A percentile compares a stretch with the other conserved stretches of the same genome.
phyloP scores from a whole-genome alignment of 2,113 vertebrate species.

The Dasyprocta punctata region DNA sequence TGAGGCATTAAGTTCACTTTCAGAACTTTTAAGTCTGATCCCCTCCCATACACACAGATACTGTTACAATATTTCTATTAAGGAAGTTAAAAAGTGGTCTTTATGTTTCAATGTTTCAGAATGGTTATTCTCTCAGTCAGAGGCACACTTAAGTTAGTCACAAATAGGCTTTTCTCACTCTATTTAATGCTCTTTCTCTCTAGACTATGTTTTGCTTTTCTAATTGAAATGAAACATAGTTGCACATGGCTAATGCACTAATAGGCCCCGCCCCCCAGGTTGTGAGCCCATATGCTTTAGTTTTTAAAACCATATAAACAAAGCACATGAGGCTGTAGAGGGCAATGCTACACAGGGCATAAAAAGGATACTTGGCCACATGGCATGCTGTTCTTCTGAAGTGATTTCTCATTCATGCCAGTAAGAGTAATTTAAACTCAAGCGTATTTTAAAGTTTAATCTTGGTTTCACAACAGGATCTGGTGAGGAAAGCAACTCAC shows the following conservation, averaged over 20 bases:
- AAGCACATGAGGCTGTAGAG: background rate
- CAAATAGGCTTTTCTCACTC: background rate
- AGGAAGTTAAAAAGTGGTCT: background rate
- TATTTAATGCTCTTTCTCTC: background rate
- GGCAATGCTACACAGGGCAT: background rate
- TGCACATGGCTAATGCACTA: background rate
- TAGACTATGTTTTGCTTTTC: slow-evolving; percentile 16
- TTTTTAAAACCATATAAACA: slow-evolving; percentile 39
- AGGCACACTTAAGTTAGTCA: accelerated
- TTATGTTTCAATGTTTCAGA: background rate
- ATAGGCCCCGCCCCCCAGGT: background rate
- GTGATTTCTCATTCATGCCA: background rate
- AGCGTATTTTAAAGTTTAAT: slow-evolving; percentile 1
- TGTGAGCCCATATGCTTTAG: background rate
- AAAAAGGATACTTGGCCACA: background rate
- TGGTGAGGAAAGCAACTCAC: background rate
- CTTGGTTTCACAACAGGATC: background rate
- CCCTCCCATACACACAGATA: background rate
- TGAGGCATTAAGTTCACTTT: background rate
- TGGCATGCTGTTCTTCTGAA: background rate
- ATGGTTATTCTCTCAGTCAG: accelerated
- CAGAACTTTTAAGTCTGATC: slow-evolving; percentile 26
- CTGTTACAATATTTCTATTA: background rate
- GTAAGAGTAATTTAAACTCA: background rate
- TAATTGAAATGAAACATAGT: slow-evolving; percentile 1